phyloP scores from a whole-genome alignment of 2,888 invertebrate genomes.

The Acronicta leporina region DNA sequence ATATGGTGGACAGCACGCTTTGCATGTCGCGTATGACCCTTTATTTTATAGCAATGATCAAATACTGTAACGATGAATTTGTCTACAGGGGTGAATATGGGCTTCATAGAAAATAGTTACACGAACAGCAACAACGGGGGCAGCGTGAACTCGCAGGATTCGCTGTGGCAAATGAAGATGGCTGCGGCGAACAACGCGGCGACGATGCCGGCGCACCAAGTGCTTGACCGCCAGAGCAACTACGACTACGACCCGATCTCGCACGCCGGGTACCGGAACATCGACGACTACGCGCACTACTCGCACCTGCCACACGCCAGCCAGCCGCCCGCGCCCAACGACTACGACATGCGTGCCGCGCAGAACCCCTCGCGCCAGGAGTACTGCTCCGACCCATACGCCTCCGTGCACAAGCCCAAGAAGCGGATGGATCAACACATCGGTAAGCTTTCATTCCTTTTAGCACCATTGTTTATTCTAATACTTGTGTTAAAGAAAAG shows the following conservation, averaged over 20 bases:
- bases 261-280: conserved; percentile 95
- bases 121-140: conserved; percentile 98
- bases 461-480: conserved; percentile 16
- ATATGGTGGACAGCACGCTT: conserved; percentile 44
- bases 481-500: conserved; percentile 25
- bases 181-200: conserved; percentile 93
- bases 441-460: conserved; percentile 87
- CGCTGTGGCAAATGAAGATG: conserved; percentile 98
- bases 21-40: conserved; percentile 39
- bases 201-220: conserved; percentile 84
- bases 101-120: conserved; percentile 97
- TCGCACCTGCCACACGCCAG: conserved; percentile 91
- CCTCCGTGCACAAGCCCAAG: conserved; percentile 96
- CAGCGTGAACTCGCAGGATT: conserved; percentile 98
- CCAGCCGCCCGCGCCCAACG: conserved; percentile 67
- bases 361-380: conserved; percentile 96
- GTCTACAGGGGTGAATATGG: conserved; percentile 93
- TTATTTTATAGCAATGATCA: too few species aligned
- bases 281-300: conserved; percentile 94
- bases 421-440: conserved; percentile 96
- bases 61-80: conserved; percentile 22
- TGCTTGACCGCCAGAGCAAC: conserved; percentile 91
- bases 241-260: conserved; percentile 93
- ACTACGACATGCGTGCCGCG: conserved; percentile 91
- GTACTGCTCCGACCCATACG: conserved; percentile 96